Conservation (phyloP, 2,888 invertebrate genomes). For the Coremacera marginata region DNA sequence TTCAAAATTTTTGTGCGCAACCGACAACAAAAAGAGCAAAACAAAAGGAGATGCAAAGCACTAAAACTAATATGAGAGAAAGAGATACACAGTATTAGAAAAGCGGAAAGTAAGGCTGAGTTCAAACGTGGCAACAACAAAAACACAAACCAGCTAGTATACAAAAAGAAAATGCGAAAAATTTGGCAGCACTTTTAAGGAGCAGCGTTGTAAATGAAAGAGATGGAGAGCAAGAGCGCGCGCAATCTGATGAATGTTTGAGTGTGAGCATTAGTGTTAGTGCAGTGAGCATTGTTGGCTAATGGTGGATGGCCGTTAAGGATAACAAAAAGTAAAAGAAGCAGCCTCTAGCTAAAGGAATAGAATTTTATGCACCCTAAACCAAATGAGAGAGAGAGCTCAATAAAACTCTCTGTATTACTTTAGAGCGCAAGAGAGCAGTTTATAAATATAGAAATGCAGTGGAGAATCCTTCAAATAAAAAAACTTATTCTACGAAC, state of each 20-base stretch:
- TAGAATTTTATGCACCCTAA: conserved; percentile 2
- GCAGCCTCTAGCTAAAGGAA: background rate
- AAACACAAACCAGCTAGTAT: background rate
- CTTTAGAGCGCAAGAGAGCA: no score
- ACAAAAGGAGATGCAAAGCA: conserved; percentile 64
- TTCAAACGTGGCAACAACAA: conserved; percentile 13
- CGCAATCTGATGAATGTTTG: conserved; percentile 41
- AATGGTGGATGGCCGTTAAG: background rate
- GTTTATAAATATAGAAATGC: background rate
- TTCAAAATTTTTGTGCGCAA: conserved; percentile 42
- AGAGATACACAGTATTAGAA: conserved; percentile 66
- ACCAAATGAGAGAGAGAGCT: no score
- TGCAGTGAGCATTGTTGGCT: background rate
- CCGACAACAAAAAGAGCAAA: conserved; percentile 57
- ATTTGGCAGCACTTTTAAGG: conserved; percentile 21
- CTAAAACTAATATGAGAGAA: conserved; percentile 66
- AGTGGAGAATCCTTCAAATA: background rate
- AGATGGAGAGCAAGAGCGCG: conserved; percentile 25
- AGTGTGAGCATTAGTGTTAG: conserved; percentile 55
- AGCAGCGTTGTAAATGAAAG: conserved; percentile 13
- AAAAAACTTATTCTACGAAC: background rate
- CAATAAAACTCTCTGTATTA: no score
- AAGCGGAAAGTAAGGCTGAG: conserved; percentile 38
- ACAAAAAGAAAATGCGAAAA: conserved; percentile 9
- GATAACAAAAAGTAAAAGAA: background rate